Evolutionary conservation across 1,140 invertebrate genomes (phyloP).

Genomic region (Drosophila littoralis): DNA sequence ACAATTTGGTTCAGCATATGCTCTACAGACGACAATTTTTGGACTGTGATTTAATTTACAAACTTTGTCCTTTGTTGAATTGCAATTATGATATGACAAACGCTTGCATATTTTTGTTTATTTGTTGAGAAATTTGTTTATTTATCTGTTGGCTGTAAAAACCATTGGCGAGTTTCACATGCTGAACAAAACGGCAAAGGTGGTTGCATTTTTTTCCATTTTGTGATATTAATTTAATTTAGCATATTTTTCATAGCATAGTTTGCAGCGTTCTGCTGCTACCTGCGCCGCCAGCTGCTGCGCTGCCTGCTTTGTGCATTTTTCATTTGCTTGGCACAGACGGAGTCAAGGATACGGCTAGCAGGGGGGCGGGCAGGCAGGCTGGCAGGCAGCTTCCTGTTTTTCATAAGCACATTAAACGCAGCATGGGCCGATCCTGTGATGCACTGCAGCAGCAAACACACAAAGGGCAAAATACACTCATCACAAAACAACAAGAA

Average conservation of each 20-base stretch:
- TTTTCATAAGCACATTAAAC: slow-evolving; percentile 57
- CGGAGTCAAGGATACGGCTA: neutral
- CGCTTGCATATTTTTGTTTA: slow-evolving; percentile 27
- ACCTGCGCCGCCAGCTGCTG: slow-evolving; percentile 4
- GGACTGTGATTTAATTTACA: slow-evolving; percentile 49
- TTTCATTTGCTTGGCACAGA: slow-evolving; percentile 29
- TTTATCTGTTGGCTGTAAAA: slow-evolving; percentile 20
- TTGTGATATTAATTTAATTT: slow-evolving; percentile 67
- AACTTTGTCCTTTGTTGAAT: slow-evolving; percentile 42
- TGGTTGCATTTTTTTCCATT: slow-evolving; percentile 16
- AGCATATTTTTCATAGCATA: slow-evolving; percentile 39
- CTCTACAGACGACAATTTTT: too few species aligned
- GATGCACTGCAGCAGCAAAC: slow-evolving; percentile 34
- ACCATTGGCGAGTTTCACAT: slow-evolving; percentile 27
- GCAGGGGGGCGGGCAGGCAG: neutral
- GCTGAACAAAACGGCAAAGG: slow-evolving; percentile 15
- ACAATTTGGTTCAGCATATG: neutral
- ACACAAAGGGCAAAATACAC: slow-evolving; percentile 38
- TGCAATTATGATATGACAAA: slow-evolving; percentile 29
- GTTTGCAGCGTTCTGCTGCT: slow-evolving; percentile 7
- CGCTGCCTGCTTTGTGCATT: slow-evolving; percentile 41
- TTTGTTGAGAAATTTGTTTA: slow-evolving; percentile 26
- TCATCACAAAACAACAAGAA: slow-evolving; percentile 18
- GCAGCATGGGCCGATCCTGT: slow-evolving; percentile 41
- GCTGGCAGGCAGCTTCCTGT: slow-evolving; percentile 36